Conservation (phyloP, 2,113 vertebrate genomes). For the Peromyscus californicus region DNA sequence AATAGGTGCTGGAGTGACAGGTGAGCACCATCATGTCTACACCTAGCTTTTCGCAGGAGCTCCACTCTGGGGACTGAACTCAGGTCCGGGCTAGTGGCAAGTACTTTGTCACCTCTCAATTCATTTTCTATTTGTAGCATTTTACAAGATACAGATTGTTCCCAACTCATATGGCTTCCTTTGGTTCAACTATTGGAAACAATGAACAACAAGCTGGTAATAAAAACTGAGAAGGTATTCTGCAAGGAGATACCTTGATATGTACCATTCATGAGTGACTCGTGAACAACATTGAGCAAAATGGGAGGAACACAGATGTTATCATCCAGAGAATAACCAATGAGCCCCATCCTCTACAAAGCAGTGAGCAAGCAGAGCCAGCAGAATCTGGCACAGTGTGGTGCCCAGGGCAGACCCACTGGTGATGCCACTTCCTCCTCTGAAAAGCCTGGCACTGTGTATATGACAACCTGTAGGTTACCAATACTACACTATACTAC, state of each 20-base stretch:
- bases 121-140: slow-evolving; percentile 7
- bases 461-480: slow-evolving; percentile 78
- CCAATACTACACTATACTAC: slow-evolving; percentile 73
- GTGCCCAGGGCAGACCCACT: slow-evolving; percentile 83
- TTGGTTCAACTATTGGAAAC: neutral
- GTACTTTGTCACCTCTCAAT: neutral
- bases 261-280: neutral
- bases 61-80: neutral
- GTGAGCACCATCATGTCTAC: neutral
- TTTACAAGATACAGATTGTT: neutral
- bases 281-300: slow-evolving; percentile 18
- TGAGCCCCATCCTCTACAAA: slow-evolving; percentile 79
- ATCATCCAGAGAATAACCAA: neutral
- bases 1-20: neutral
- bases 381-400: slow-evolving; percentile 83
- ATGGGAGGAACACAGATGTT: neutral
- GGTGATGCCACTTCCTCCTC: slow-evolving; percentile 86
- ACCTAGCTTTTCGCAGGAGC: neutral
- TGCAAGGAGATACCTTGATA: neutral
- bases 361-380: slow-evolving; percentile 76
- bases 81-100: neutral
- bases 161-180: slow-evolving; percentile 20
- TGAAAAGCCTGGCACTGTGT: slow-evolving; percentile 86
- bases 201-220: neutral
- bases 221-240: neutral